Evolutionary conservation across 2,113 vertebrate genomes (phyloP), one percentile per base, ranked within the genome.

Genomic region (Psettodes erumei): DNA sequence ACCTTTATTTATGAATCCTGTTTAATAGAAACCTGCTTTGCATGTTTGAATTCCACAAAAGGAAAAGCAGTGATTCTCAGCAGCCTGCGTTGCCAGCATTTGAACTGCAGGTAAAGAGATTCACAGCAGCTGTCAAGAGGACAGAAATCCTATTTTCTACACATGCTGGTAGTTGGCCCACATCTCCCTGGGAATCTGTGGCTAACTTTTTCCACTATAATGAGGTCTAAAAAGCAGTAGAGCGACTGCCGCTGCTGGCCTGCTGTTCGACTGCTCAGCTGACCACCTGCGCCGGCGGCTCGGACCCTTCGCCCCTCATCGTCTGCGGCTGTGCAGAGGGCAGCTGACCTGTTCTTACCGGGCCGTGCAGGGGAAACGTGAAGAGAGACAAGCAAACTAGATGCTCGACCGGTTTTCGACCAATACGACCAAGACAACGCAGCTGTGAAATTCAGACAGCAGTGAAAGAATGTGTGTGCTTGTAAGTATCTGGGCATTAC

Each of bases 61-160:
- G 40, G 32, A 59, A 65, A 38, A 67, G 32, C 45, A 73, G 53
- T 61, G 58, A 47, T 16, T 59, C 30, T 25, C 48, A 71, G 37
- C 50, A 43, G 35, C 33, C 30, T 48, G 27, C 25, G 28, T 21
- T 28, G 6, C 35, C 47, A 51, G 42, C 3, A 18, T 63, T 71
- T 68, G 33, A 74, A 35, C 30, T 60, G 66, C 3, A 65, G 84
- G 73, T 56, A 23, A n/a, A 42, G 28, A 64, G 37, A 77, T 67
- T 51, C 59, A 30, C 35, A 81, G 73, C 71, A 71, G 75, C 62
- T 81, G 73, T 71, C 37, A 67, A 33, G 18, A 16, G 30, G 71
- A 72, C 54, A 68, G 59, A 67, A 71, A 68, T 67, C 58, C n/a
- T 4, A 64, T 82, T 83, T 68, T 77, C 71, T 58, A 42, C 60